Conservation (phyloP, 1,140 invertebrate species). For the Lucilia sericata region DNA sequence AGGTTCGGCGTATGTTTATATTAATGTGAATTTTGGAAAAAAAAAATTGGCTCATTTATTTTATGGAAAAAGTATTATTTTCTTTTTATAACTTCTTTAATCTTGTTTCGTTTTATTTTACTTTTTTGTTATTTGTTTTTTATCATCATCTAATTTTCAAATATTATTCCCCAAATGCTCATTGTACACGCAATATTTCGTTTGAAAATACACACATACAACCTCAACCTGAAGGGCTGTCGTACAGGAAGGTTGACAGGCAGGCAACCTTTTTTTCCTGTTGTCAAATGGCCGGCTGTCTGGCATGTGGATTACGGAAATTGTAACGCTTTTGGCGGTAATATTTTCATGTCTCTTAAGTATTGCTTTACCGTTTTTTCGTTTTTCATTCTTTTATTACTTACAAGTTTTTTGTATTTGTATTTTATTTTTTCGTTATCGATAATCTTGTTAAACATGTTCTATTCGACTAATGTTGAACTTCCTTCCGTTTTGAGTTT, state of each 20-base stretch:
- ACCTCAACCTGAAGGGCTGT: background rate
- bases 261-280: constrained; percentile 28
- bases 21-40: background rate
- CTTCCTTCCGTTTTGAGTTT: constrained; percentile 34
- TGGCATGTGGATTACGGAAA: background rate
- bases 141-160: constrained; percentile 13
- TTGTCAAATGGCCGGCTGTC: background rate
- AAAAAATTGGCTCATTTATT: background rate
- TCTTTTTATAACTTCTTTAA: constrained; percentile 3
- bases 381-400: background rate
- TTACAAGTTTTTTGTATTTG: background rate
- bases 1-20: background rate
- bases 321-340: constrained; percentile 28
- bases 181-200: constrained; percentile 31
- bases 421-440: background rate
- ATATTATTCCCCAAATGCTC: constrained; percentile 40
- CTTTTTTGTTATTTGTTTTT: background rate
- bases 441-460: constrained; percentile 43
- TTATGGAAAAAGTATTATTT: background rate
- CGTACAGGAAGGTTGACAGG: background rate
- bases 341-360: constrained; percentile 19
- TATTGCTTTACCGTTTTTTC: background rate
- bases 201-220: background rate
- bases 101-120: background rate
- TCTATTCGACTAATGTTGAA: constrained; percentile 30